Conservation (phyloP, 2,797 vertebrate species). For the Cryptoprocta ferox region DNA sequence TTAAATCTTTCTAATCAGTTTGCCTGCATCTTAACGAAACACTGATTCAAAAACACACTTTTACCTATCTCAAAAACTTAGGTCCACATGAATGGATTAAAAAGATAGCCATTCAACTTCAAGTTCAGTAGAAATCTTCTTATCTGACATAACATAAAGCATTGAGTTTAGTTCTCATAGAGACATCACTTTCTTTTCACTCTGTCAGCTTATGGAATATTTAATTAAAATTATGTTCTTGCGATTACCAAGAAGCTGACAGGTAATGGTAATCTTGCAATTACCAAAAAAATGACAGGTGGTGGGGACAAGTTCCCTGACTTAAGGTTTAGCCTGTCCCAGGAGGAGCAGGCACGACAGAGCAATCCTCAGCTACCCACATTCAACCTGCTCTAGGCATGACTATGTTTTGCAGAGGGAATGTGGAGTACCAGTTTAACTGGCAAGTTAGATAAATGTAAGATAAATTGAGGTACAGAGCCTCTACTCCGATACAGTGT, state of each 20-base stretch:
- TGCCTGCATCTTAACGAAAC: neutral
- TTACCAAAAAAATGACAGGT: too few relatives aligned
- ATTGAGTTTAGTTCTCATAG: neutral
- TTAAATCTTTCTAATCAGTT: neutral
- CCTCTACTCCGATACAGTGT: neutral
- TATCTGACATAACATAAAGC: neutral
- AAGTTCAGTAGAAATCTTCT: slow-evolving; percentile 19
- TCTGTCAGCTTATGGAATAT: neutral
- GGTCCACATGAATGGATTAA: neutral
- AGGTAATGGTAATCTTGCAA: neutral
- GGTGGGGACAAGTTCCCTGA: neutral
- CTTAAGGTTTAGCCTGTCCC: neutral
- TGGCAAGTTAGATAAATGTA: neutral
- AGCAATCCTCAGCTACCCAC: neutral
- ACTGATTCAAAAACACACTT: neutral
- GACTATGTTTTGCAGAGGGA: neutral
- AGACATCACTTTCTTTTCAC: neutral
- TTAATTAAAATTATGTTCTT: neutral
- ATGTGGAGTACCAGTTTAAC: neutral
- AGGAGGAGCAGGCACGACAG: neutral
- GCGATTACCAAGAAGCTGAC: neutral
- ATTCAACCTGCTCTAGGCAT: neutral
- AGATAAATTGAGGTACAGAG: neutral
- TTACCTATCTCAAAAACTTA: neutral
- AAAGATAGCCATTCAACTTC: neutral